Base-by-base conservation (phyloP, 2,888 invertebrate genomes). In the Conistra vaccinii region DNA sequence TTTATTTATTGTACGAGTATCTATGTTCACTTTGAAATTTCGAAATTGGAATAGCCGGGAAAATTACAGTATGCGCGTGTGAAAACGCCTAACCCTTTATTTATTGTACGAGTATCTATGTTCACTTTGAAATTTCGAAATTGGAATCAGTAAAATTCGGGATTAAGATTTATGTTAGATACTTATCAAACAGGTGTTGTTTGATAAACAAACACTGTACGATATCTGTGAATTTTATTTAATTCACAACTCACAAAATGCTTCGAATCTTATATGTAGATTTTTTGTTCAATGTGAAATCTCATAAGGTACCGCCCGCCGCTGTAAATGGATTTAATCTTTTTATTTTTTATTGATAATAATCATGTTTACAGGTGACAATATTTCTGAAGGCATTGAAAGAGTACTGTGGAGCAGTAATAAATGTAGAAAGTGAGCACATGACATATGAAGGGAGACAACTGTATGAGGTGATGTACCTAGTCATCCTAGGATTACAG, bases 321-420 rank as follows among this genome's bases (percentile, higher is more conserved):
- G 6, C 6, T 20, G 6, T 26, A 10, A 1, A n/a, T 17, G 26
- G 29, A 61, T 66, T 35, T 35, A 57, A 39, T 63, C n/a, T n/a
- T 10, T 10, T n/a, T n/a, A 17, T 42, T 42, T 42, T 4, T 14
- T 42, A 39, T 6, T 60, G 23, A 14, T 53, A 61, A 26, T 63
- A 9, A 60, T 32, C 10, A 12, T 77, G 53, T 76, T 91, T 89
- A 42, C 90, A 96, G 96, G 73, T 95, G 51, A 90, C 92, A 70
- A 88, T 96, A 80, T 96, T 89, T 79, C 79, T 96, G 61, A 91
- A 90, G 78, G 96, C 95, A 3, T 17, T 96, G 2, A 78, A 89
- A 65, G 80, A 90, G 48, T 95, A 89, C 76, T 96, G 95, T 76
- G 80, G 87, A 0, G 82, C 88, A 0, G 42, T 91, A 1, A 80